Conservation (phyloP, 2,888 invertebrate species). For the Caprella mutica region DNA sequence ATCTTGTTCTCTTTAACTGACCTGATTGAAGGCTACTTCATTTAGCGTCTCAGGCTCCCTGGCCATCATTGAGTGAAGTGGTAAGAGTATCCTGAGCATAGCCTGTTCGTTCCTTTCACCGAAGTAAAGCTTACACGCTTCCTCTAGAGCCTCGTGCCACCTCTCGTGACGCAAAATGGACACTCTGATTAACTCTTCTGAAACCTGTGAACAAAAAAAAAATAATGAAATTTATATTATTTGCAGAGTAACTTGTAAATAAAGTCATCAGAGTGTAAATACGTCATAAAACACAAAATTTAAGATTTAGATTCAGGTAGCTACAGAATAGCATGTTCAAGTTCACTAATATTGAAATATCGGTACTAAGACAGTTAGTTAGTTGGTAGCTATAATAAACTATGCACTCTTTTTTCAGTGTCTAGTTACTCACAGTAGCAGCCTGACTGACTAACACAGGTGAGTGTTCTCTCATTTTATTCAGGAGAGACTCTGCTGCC, state of each 20-base stretch:
- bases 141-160: slow-evolving; percentile 95
- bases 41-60: slow-evolving; percentile 89
- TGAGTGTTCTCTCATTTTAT: slow-evolving; percentile 91
- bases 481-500: slow-evolving; percentile 87
- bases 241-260: too few relatives aligned
- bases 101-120: slow-evolving; percentile 90
- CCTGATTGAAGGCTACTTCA: slow-evolving; percentile 89
- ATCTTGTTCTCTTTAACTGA: too few relatives aligned
- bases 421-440: slow-evolving; percentile 62
- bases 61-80: slow-evolving; percentile 85
- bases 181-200: slow-evolving; percentile 49
- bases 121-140: slow-evolving; percentile 86
- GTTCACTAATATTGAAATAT: too few relatives aligned
- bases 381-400: too few relatives aligned
- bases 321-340: too few relatives aligned
- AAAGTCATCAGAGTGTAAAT: too few relatives aligned
- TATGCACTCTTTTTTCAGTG: too few relatives aligned
- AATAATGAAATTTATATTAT: too few relatives aligned
- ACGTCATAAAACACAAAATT: too few relatives aligned
- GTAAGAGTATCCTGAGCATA: slow-evolving; percentile 92
- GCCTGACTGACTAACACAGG: slow-evolving; percentile 86
- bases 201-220: slow-evolving; percentile 28
- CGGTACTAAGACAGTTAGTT: too few relatives aligned
- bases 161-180: slow-evolving; percentile 99
- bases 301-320: too few relatives aligned